Conservation (phyloP, 2,888 invertebrate species). For the Ophion slaviceki region DNA sequence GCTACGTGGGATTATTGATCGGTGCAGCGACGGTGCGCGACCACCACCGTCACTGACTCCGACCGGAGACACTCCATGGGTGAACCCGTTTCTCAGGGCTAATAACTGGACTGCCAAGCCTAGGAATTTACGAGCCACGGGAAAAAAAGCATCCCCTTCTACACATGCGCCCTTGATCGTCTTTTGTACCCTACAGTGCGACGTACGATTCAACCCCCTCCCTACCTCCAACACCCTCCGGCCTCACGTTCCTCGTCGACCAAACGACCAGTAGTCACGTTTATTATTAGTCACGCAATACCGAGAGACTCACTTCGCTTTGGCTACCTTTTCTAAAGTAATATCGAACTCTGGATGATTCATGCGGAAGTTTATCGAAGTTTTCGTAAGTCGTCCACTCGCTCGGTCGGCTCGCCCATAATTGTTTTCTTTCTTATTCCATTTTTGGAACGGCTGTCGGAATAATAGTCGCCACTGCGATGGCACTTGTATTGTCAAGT, state of each 20-base stretch:
- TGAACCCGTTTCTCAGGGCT: constrained; percentile 34
- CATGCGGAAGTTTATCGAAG: constrained; percentile 6
- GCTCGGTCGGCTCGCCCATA: background rate
- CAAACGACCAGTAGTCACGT: constrained; percentile 43
- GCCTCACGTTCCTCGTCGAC: constrained; percentile 7
- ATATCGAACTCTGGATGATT: constrained; percentile 22
- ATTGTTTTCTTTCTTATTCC: background rate
- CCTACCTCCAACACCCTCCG: background rate
- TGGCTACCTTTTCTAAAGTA: constrained; percentile 15
- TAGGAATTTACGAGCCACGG: constrained; percentile 29
- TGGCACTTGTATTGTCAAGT: no score
- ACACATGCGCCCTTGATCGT: constrained; percentile 43
- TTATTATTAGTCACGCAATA: constrained; percentile 33
- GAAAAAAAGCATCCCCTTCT: constrained; percentile 5
- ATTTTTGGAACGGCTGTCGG: no score
- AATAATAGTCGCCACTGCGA: no score
- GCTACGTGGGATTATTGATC: constrained; percentile 62
- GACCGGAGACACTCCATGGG: constrained; percentile 19
- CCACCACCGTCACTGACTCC: constrained; percentile 32
- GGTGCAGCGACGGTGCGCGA: constrained; percentile 57
- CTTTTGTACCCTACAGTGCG: constrained; percentile 1
- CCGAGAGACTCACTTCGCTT: background rate
- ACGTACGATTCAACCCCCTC: background rate
- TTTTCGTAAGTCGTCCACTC: background rate
- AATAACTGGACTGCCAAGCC: constrained; percentile 31